A percentile compares a stretch with the other conserved stretches of the same genome.
Evolutionary conservation across 2,797 vertebrate species (phyloP).

Genomic region (Vespertilio murinus): DNA sequence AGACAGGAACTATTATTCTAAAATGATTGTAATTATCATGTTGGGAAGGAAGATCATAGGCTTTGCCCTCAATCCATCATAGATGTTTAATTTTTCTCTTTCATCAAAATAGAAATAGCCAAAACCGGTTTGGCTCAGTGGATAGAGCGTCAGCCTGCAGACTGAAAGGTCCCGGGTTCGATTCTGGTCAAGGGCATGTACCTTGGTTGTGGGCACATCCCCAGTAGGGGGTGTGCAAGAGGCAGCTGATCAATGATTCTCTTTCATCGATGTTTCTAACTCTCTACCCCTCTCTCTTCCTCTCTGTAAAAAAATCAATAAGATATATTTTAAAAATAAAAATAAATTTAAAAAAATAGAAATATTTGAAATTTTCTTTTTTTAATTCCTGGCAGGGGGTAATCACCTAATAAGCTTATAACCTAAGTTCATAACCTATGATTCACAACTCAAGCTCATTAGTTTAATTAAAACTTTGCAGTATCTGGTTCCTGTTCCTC

Average conservation of each 20-base stretch:
- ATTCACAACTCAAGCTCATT: background rate
- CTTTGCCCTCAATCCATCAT: background rate
- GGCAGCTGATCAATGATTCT: too few relatives aligned
- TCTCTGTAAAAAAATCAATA: too few relatives aligned
- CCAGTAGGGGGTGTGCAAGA: too few relatives aligned
- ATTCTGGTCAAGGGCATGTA: too few relatives aligned
- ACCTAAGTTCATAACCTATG: background rate
- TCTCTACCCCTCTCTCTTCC: too few relatives aligned
- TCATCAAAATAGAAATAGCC: conserved; percentile 35
- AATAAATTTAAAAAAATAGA: too few relatives aligned
- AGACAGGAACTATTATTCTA: conserved; percentile 9
- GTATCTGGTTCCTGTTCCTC: background rate
- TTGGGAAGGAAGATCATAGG: background rate
- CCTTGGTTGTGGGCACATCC: too few relatives aligned
- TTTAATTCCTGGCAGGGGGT: background rate
- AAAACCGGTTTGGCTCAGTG: too few relatives aligned
- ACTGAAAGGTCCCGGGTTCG: too few relatives aligned
- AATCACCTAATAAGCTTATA: background rate
- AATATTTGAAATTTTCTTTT: background rate
- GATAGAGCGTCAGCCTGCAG: too few relatives aligned
- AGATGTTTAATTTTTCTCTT: conserved; percentile 46
- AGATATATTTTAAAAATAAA: too few relatives aligned
- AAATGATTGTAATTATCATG: conserved; percentile 1
- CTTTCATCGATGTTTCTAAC: too few relatives aligned
- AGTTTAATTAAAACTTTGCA: background rate